Evolutionary conservation across 2,113 vertebrate species (phyloP), one percentile per base, ranked within the genome.

Genomic region (Phalacrocorax pelagicus): DNA sequence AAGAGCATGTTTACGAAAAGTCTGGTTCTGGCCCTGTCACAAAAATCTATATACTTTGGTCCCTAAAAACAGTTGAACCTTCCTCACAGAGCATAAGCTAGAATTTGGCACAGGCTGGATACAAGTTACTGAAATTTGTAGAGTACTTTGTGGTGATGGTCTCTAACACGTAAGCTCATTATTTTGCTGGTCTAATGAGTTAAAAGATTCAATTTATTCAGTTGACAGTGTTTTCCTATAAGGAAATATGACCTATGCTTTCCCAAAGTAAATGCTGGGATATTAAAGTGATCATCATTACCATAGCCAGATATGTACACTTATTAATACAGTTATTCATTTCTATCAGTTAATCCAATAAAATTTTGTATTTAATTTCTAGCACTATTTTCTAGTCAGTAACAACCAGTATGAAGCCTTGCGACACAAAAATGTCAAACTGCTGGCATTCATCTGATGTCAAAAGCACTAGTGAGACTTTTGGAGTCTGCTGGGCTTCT

Each of bases 281-380:
- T 75, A 80, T 30, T 9, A 66, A 40, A 47, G 18, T 29, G 6
- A 83, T 26, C 47, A 85, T n/a, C 27, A 63, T 57, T 44, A 65
- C 10, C 2, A 2, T 20, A 81, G 21, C 26, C 27, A 74, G 29
- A 32, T 14, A 38, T 0, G 6, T 20, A 70, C 3, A 2, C 18
- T 40, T 72, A 89, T 10, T 44, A 91, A 94, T 30, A 47, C 5
- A 55, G 11, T 20, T 83, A 63, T 94, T 94, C 1, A 47, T 74
- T 86, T 89, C 30, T 32, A 59, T 36, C 6, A 1, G 6, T 71
- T 86, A 67, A 81, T 47, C 21, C 14, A 74, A 67, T 65, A 21
- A 40, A 82, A 59, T 51, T 59, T 79, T 67, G 3, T 17, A 38
- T 81, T 83, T 94, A 0, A 51, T 26, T 81, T 85, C 44, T 89